Base-by-base conservation (phyloP, 2,113 vertebrate genomes). In the Rhinogobius similis region DNA sequence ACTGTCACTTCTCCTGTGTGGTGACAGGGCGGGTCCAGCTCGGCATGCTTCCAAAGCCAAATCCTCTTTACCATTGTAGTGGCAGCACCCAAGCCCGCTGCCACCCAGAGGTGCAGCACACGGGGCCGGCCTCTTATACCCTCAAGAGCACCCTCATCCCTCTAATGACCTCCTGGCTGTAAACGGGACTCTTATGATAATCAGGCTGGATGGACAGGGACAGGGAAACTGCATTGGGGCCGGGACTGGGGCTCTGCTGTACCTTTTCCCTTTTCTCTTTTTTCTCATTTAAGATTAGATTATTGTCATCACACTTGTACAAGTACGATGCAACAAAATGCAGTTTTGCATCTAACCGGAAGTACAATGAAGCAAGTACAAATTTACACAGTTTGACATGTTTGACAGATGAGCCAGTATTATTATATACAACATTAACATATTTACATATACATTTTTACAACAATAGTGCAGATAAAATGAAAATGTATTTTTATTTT, bases 151-250 rank as follows among this genome's bases (percentile, higher is more conserved):
- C 76, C 76, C 81, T 88, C 85, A 86, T 86, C 85, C 85, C 88
- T 70, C 79, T 91, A 91, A 92, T 93, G 82, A 91, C 80, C 78
- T 78, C 21, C 61, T 21, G 79, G 82, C 89, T 90, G 87, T 88
- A 93, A 88, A 90, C 81, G 85, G 81, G 76, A 64, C 84, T 83
- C 87, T 88, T 76, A 80, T 82, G 77, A 75, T 91, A 91, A 92
- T 89, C 81, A 90, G 79, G 84, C 77, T 79, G 61, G 74, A 67
- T 26, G 52, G 72, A 73, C 32, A 69, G 23, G 11, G 24, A 13
- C 5, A 27, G 10, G n/a, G 46, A 16, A 18, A n/a, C 46, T 44
- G 41, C 41, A 5, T 10, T 14, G 52, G 52, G 53, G 4, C 21
- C 23, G 50, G 24, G n/a, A n/a, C n/a, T n/a, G n/a, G n/a, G n/a